phyloP scores from a whole-genome alignment of 2,113 vertebrate species.

The Leptosomus discolor region DNA sequence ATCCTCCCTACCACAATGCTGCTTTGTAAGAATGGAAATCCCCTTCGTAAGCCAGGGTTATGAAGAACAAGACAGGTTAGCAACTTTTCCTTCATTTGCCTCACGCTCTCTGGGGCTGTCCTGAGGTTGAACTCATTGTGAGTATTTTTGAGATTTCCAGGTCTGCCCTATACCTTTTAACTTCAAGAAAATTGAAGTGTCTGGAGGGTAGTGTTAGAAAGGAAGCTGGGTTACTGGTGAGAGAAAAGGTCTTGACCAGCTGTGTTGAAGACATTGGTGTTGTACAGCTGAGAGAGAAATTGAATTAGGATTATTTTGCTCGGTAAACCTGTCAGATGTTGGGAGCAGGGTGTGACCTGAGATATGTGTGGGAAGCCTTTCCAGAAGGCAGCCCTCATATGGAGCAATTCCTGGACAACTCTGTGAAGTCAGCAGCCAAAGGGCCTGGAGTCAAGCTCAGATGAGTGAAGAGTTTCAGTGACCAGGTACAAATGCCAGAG shows the following conservation, averaged over 20 bases:
- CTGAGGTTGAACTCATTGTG: background rate
- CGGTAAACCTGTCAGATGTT: background rate
- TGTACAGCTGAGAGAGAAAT: background rate
- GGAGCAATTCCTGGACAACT: background rate
- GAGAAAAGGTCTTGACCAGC: background rate
- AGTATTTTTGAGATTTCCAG: background rate
- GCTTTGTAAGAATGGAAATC: constrained; percentile 1
- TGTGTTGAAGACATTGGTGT: background rate
- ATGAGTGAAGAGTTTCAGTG: background rate
- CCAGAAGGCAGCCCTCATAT: background rate
- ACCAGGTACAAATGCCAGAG: background rate
- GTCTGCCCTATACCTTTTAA: background rate
- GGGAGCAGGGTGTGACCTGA: background rate
- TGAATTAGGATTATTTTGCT: background rate
- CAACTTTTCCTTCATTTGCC: background rate
- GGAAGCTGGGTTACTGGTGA: background rate
- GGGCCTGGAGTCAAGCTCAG: background rate
- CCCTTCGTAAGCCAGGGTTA: background rate
- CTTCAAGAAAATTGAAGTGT: background rate
- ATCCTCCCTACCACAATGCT: background rate
- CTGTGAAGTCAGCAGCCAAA: background rate
- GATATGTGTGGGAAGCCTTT: background rate
- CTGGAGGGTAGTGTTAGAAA: background rate
- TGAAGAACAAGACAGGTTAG: background rate
- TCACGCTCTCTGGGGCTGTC: background rate